Evolutionary conservation across 2,113 vertebrate species (phyloP), one percentile per base, ranked within the genome.

Genomic region (Misgurnus mizolepis): DNA sequence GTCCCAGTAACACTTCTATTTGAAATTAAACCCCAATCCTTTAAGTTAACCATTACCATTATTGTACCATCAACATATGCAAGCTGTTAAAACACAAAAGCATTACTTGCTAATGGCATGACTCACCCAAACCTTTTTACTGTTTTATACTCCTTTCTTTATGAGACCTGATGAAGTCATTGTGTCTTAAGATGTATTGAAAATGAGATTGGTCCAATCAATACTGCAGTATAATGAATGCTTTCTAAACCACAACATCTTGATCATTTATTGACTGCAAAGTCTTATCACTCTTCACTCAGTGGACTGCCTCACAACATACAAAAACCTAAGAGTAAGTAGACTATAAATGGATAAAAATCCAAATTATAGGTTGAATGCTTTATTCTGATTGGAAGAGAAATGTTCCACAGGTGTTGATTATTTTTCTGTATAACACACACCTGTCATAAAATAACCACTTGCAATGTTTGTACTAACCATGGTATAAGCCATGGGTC

Each of bases 201-300:
- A 62, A 79, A 83, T 79, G 64, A 64, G 67, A 72, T 75, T 15
- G 58, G 27, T 22, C 39, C 60, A n/a, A 73, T 73, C 71, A 58
- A 60, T 60, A 60, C 55, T 45, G 4, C 85, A 88, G 86, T 89
- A 88, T 64, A 85, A 89, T 89, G 80, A 79, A 84, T 89, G 86
- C 87, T 81, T 87, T 86, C 85, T 71, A 84, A 88, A 89, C 68
- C 74, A 83, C 79, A 62, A 47, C 62, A 85, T 88, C 86, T 86
- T 72, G 71, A 67, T 77, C 69, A 74, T 69, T 77, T 49, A 68
- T 85, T 89, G 39, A 73, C 4, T 0, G 6, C n/a, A 17, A 58
- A 41, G 9, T 10, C 11, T 71, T 39, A 4, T 5, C 14, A 12
- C 17, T 58, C 17, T 18, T 56, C 2, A 17, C 5, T 58, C 17